These are phyloP conservation scores for Euwallacea similis DNA, from an alignment of 1,140 invertebrate species.

Conservation along the genomic window DNA sequence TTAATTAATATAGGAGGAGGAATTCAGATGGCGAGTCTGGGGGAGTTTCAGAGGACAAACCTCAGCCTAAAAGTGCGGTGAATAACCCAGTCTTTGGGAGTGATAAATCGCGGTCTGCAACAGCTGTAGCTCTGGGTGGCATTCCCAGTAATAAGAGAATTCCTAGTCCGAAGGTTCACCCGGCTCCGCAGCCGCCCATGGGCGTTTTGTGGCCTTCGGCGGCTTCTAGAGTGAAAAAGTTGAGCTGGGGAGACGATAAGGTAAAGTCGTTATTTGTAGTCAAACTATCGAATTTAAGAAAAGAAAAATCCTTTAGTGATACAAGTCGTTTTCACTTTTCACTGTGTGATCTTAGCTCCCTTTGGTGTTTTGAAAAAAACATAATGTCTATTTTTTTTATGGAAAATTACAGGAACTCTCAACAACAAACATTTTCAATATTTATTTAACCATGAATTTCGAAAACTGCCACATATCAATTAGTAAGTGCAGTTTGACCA, in stretches of 20 bases:
- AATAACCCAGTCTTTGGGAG: slow-evolving; percentile 50
- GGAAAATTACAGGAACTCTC: no score
- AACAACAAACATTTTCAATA: no score
- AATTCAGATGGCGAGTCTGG: not conserved
- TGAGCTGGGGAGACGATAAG: slow-evolving; percentile 73
- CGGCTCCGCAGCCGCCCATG: slow-evolving; percentile 48
- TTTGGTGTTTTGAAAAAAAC: no score
- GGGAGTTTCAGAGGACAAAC: slow-evolving; percentile 12
- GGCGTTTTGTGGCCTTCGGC: slow-evolving; percentile 45
- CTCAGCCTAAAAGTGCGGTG: slow-evolving; percentile 31
- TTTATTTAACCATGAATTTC: no score
- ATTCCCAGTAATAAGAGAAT: slow-evolving; percentile 47
- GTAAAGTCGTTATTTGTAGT: slow-evolving; percentile 24
- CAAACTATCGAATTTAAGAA: no score
- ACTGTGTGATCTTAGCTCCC: no score
- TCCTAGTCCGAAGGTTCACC: slow-evolving; percentile 52
- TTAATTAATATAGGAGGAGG: slow-evolving; percentile 1
- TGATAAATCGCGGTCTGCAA: slow-evolving; percentile 44
- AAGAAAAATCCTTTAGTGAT: no score
- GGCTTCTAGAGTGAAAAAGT: slow-evolving; percentile 68
- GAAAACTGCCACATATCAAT: no score
- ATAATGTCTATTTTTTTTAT: no score
- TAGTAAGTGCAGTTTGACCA: no score
- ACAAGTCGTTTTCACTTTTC: no score
- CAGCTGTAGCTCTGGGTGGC: slow-evolving; percentile 50